phyloP scores from a whole-genome alignment of 1,140 invertebrate species.

The Eurosta solidaginis region DNA sequence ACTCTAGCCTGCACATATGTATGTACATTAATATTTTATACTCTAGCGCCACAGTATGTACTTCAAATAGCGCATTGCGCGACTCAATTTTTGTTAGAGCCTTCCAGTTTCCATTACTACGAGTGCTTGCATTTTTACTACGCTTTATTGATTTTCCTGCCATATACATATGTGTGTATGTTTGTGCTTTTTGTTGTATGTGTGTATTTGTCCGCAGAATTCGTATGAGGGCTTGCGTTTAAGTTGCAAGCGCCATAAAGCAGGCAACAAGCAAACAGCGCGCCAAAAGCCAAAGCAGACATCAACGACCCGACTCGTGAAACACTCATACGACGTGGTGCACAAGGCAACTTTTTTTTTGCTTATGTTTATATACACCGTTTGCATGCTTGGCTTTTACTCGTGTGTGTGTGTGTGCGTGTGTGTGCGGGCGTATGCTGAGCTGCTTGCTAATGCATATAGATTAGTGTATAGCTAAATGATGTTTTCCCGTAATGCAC shows the following conservation, averaged over 20 bases:
- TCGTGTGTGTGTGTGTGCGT: background rate
- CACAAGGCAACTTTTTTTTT: background rate
- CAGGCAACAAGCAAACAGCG: background rate
- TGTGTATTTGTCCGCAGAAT: background rate
- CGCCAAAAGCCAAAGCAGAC: background rate
- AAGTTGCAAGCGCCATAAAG: background rate
- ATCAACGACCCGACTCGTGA: background rate
- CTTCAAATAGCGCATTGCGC: constrained; percentile 13
- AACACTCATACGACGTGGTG: constrained; percentile 16
- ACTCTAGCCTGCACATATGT: background rate
- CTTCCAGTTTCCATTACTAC: constrained; percentile 58
- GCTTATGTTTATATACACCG: background rate
- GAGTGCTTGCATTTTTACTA: constrained; percentile 50
- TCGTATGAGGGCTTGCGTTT: background rate
- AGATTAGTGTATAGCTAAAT: no score
- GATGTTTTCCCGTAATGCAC: no score
- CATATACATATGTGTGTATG: constrained; percentile 33
- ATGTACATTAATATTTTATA: background rate
- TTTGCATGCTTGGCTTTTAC: background rate
- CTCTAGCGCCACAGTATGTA: background rate
- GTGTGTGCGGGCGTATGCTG: background rate
- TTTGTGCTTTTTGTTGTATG: background rate
- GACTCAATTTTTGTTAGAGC: background rate
- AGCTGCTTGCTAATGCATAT: background rate
- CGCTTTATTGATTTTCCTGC: constrained; percentile 53